Percentiles rank a stretch among this genome's conserved stretches.
Conservation (phyloP, 1,140 invertebrate genomes). For the Lepidurus arcticus region DNA sequence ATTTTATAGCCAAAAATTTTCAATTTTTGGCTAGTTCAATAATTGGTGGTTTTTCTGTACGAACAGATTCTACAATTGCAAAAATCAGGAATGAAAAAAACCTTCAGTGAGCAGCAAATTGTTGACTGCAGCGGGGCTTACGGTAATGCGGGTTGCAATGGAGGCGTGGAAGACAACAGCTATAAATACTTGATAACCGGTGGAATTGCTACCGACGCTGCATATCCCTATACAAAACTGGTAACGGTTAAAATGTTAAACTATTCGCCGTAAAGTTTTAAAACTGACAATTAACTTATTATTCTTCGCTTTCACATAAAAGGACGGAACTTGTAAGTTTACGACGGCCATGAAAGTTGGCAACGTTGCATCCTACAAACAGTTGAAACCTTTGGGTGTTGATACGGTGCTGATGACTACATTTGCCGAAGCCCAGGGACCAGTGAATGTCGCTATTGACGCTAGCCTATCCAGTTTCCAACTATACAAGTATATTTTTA, state of each 20-base stretch:
- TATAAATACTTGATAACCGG: not conserved
- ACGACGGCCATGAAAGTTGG: not conserved
- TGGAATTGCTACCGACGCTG: not conserved
- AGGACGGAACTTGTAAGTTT: not conserved
- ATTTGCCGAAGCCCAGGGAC: not conserved
- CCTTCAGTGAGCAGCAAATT: constrained; percentile 53
- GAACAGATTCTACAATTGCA: not conserved
- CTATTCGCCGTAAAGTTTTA: not conserved
- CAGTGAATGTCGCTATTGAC: not conserved
- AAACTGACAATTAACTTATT: not conserved
- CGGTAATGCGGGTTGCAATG: constrained; percentile 61
- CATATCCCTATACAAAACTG: not conserved
- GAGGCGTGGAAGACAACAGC: constrained; percentile 48
- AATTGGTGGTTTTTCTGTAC: not conserved
- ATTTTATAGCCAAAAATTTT: constrained; percentile 28
- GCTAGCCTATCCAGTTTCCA: not conserved
- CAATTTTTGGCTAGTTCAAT: too few relatives aligned
- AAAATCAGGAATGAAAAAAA: not conserved
- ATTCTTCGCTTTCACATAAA: too few relatives aligned
- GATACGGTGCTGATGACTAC: not conserved
- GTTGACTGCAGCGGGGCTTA: constrained; percentile 53
- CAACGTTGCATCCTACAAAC: not conserved
- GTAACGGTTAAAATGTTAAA: not conserved
- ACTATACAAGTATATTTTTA: not conserved
- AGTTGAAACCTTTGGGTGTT: not conserved